Evolutionary conservation across 2,888 invertebrate genomes (phyloP).

Genomic region (Synergus itoensis): DNA sequence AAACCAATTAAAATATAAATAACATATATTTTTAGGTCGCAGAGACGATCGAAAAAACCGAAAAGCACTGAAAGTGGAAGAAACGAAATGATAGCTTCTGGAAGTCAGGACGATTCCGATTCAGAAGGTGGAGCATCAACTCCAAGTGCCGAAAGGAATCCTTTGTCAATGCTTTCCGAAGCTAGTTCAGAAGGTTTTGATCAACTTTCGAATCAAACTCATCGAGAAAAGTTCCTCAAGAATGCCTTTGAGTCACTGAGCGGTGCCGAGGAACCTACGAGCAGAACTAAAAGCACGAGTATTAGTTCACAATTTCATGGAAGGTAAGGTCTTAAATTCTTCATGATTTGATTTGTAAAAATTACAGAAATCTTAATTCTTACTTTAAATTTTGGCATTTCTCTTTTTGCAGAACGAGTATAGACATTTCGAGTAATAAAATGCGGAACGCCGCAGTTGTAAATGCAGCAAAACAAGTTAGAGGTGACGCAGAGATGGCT

Average conservation of each 20-base stretch:
- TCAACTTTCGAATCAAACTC: slow-evolving; percentile 79
- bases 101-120: slow-evolving; percentile 86
- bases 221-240: slow-evolving; percentile 82
- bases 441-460: slow-evolving; percentile 79
- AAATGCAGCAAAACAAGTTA: slow-evolving; percentile 80
- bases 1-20: neutral
- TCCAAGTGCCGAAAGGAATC: slow-evolving; percentile 89
- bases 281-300: slow-evolving; percentile 71
- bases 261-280: slow-evolving; percentile 80
- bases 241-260: slow-evolving; percentile 87
- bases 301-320: slow-evolving; percentile 78
- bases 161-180: slow-evolving; percentile 83
- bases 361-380: neutral
- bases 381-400: neutral
- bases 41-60: slow-evolving; percentile 71
- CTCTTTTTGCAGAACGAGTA: slow-evolving; percentile 54
- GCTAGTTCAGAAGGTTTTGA: slow-evolving; percentile 86
- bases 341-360: neutral
- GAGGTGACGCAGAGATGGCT: slow-evolving; percentile 83
- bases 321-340: slow-evolving; percentile 61
- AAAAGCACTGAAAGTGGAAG: slow-evolving; percentile 69
- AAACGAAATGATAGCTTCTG: slow-evolving; percentile 75
- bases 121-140: slow-evolving; percentile 84
- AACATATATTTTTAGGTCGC: slow-evolving; percentile 62
- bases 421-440: slow-evolving; percentile 73